Conservation (phyloP, 2,113 vertebrate genomes). For the Progne subis region DNA sequence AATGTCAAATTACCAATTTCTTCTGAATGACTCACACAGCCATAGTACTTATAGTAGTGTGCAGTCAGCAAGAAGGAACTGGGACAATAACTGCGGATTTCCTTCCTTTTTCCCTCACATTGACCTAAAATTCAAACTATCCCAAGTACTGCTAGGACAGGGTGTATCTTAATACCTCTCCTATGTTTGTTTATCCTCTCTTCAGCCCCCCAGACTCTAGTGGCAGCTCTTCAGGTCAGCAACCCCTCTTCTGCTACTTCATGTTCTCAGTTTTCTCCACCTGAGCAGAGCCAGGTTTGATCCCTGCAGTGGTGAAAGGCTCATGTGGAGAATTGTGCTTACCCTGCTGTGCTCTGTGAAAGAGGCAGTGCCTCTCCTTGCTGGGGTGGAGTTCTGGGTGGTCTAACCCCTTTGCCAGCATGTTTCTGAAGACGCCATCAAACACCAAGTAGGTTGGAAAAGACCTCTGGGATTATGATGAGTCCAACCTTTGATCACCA, state of each 20-base stretch:
- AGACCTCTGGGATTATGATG: rapidly evolving
- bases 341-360: background rate
- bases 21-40: background rate
- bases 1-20: background rate
- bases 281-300: background rate
- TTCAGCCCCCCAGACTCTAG: background rate
- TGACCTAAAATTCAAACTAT: background rate
- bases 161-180: background rate
- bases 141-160: background rate
- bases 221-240: background rate
- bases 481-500: background rate
- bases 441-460: background rate
- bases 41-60: background rate
- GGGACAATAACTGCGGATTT: background rate
- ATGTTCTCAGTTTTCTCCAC: background rate
- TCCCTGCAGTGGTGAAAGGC: background rate
- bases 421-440: background rate
- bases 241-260: background rate
- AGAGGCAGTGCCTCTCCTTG: background rate
- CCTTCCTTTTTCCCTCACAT: background rate
- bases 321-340: background rate
- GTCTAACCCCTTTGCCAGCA: background rate
- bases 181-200: background rate
- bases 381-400: rapidly evolving
- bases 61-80: background rate